Evolutionary conservation across 2,113 vertebrate species (phyloP).

Genomic region (Brachypteracias leptosomus): DNA sequence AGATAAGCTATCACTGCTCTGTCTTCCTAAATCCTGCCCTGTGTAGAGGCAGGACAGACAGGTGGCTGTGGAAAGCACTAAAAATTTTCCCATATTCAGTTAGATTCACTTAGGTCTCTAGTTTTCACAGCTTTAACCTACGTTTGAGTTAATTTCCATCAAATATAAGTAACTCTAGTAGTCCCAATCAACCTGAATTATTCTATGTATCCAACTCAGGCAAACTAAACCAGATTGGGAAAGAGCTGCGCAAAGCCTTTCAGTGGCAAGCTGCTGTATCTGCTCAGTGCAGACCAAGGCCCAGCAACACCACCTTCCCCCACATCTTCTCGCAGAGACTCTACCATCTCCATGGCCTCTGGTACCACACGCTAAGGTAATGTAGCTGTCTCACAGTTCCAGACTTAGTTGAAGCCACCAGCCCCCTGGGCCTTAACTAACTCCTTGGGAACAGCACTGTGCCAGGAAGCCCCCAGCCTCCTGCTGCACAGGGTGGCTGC

Average conservation of each 20-base stretch:
- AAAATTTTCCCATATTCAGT: not conserved
- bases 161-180: not conserved
- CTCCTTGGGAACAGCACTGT: not conserved
- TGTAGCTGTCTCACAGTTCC: not conserved
- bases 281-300: rapidly evolving
- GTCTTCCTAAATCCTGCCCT: not conserved
- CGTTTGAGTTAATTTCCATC: not conserved
- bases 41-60: not conserved
- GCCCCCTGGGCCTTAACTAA: not conserved
- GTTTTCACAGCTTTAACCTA: not conserved
- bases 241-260: not conserved
- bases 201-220: not conserved
- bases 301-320: not conserved
- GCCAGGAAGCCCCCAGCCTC: not conserved
- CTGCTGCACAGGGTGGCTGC: not conserved
- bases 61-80: not conserved
- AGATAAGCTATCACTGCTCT: not conserved
- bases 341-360: not conserved
- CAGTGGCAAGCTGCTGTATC: rapidly evolving
- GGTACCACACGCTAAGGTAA: not conserved
- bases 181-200: not conserved
- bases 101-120: not conserved
- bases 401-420: not conserved
- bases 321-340: not conserved
- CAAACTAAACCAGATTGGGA: not conserved